Evolutionary conservation across 1,140 invertebrate genomes (phyloP).

Genomic region (Chionoecetes opilio): DNA sequence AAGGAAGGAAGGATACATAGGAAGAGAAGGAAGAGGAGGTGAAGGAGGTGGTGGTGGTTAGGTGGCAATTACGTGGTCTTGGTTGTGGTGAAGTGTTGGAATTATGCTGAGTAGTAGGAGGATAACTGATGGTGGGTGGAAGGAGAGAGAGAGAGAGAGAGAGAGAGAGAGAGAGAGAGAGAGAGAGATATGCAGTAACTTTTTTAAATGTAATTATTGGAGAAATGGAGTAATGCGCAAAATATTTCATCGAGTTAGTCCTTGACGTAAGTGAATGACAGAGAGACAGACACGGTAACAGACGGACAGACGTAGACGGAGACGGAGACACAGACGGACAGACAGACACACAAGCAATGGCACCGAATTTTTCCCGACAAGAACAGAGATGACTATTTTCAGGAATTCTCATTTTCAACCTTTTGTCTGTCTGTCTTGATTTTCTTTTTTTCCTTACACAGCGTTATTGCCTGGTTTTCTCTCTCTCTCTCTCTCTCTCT

Average conservation of each 20-base stretch:
- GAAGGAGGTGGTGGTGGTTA: too few relatives aligned
- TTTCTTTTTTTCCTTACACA: background rate
- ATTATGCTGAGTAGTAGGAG: background rate
- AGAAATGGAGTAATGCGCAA: background rate
- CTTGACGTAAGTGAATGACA: background rate
- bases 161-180: slow-evolving; percentile 1
- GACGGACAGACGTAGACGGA: background rate
- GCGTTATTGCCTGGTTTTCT: background rate
- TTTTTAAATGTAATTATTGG: background rate
- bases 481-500: too few relatives aligned
- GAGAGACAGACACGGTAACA: background rate
- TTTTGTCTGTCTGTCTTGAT: background rate
- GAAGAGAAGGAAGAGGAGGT: too few relatives aligned
- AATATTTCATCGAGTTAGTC: background rate
- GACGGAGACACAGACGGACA: background rate
- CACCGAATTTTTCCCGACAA: background rate
- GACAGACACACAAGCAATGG: background rate
- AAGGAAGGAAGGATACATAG: too few relatives aligned
- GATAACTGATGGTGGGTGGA: background rate
- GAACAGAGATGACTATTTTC: background rate
- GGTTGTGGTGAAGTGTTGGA: too few relatives aligned
- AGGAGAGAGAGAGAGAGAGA: background rate
- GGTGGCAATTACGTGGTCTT: too few relatives aligned
- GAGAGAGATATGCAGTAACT: background rate
- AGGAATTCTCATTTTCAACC: background rate